phyloP scores from a whole-genome alignment of 2,797 vertebrate species.

The Propithecus deckenii region DNA sequence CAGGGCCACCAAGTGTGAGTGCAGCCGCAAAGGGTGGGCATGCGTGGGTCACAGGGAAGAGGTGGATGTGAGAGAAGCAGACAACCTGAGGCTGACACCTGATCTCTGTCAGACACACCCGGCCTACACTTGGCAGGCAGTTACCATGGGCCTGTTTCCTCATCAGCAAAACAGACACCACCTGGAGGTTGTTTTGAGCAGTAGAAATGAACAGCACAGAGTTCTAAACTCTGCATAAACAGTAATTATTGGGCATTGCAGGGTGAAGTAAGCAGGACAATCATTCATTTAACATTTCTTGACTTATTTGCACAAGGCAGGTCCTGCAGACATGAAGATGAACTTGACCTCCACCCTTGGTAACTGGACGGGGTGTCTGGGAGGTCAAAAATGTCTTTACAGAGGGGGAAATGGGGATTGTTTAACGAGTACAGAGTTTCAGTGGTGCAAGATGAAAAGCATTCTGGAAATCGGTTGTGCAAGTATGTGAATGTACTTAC shows the following conservation, averaged over 20 bases:
- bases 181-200: neutral
- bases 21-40: accelerated
- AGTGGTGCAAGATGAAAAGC: neutral
- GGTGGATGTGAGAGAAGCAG: accelerated
- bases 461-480: neutral
- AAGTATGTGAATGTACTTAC: neutral
- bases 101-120: neutral
- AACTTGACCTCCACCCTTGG: neutral
- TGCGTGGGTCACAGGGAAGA: accelerated
- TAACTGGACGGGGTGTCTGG: neutral
- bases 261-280: neutral
- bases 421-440: neutral
- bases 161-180: neutral
- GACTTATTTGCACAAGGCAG: neutral
- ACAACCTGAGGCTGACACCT: neutral
- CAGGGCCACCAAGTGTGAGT: accelerated
- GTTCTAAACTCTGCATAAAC: neutral
- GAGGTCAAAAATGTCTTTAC: neutral
- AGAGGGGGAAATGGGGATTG: neutral
- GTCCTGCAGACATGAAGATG: neutral
- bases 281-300: neutral
- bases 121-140: neutral
- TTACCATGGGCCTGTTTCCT: neutral
- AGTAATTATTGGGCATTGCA: neutral
- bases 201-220: neutral